phyloP scores from a whole-genome alignment of 37 sponge, comb jelly and placozoan species.

The Amphimedon queenslandica region DNA sequence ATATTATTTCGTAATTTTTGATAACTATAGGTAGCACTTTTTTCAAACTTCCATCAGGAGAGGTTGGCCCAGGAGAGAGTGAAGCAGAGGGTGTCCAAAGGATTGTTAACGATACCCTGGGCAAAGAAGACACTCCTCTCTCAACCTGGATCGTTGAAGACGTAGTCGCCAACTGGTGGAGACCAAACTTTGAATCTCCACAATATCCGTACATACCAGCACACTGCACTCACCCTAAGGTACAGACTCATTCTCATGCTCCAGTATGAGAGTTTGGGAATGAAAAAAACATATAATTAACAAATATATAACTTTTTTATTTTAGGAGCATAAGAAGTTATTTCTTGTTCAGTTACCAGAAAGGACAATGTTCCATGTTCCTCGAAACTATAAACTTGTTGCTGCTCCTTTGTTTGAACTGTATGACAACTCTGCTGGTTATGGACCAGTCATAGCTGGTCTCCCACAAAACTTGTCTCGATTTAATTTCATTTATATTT shows the following conservation, averaged over 20 bases:
- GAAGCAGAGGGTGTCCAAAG: conserved; percentile 81
- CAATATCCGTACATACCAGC: conserved; percentile 99
- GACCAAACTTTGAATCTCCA: conserved; percentile 98
- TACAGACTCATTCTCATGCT: too few species aligned
- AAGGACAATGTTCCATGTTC: conserved; percentile 96
- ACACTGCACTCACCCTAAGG: conserved; percentile 92
- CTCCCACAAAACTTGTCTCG: conserved; percentile 91
- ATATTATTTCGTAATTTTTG: neutral
- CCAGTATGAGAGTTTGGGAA: too few species aligned
- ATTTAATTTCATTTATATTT: conserved; percentile 89
- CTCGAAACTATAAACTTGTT: conserved; percentile 97
- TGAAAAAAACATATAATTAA: neutral
- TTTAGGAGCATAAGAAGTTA: conserved; percentile 84
- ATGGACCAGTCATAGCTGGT: conserved; percentile 96
- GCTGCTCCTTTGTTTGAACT: conserved; percentile 99
- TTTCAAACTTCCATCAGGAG: conserved; percentile 95
- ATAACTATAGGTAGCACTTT: conserved; percentile 69
- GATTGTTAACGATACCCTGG: conserved; percentile 82
- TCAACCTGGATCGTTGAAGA: conserved; percentile 72
- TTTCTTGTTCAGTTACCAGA: conserved; percentile 90
- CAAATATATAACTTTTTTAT: neutral
- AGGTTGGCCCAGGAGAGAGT: conserved; percentile 82
- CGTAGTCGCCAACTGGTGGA: conserved; percentile 95
- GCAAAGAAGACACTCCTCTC: conserved; percentile 55
- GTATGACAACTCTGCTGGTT: conserved; percentile 96